Conservation (phyloP, 2,888 invertebrate species). For the Cerastis rubricosa region DNA sequence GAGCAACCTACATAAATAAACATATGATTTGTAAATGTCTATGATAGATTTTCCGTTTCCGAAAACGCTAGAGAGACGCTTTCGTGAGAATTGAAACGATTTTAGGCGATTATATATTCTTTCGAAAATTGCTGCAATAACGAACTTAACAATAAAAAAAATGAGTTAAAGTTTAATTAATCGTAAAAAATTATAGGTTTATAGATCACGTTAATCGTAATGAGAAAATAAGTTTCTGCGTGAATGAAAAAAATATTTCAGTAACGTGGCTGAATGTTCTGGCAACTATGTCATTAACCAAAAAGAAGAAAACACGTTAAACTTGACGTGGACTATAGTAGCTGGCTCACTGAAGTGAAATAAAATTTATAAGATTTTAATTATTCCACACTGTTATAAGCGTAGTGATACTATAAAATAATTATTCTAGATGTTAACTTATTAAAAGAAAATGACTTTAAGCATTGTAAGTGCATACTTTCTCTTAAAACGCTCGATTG, state of each 20-base stretch:
- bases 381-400: constrained; percentile 72
- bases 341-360: constrained; percentile 83
- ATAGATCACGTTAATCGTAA: neutral
- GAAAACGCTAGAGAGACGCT: constrained; percentile 55
- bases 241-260: neutral
- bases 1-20: constrained; percentile 89
- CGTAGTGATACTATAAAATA: constrained; percentile 70
- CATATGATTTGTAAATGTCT: constrained; percentile 83
- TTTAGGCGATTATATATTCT: constrained; percentile 31
- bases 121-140: neutral
- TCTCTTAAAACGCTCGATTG: constrained; percentile 69
- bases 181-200: neutral
- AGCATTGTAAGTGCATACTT: constrained; percentile 85
- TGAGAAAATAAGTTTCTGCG: neutral
- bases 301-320: constrained; percentile 90
- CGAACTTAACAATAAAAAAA: neutral
- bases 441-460: constrained; percentile 79
- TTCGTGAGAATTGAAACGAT: neutral
- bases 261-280: constrained; percentile 65
- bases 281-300: constrained; percentile 84
- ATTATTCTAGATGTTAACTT: constrained; percentile 78
- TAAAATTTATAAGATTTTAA: constrained; percentile 78
- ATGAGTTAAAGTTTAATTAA: neutral
- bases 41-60: constrained; percentile 75
- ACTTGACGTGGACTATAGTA: constrained; percentile 90